These are phyloP conservation scores for Sycobia sp. DNA, from an alignment of 1,140 invertebrate species.

Conservation along the genomic window DNA sequence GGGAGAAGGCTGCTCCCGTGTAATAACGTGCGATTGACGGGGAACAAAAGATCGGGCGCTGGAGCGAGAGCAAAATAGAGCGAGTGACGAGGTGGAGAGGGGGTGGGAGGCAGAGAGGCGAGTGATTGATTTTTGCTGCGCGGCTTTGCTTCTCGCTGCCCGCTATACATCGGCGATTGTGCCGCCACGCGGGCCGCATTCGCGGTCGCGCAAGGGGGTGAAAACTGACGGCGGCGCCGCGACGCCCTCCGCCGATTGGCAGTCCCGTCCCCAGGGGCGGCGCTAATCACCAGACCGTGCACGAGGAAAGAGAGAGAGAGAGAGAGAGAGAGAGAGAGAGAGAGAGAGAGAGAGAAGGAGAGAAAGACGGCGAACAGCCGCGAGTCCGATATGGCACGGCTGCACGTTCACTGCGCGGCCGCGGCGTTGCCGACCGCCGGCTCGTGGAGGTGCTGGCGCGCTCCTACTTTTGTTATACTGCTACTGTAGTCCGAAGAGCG, in stretches of 20 bases:
- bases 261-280: slow-evolving; percentile 59
- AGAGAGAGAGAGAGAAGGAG: slow-evolving; percentile 9
- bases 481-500: too few species aligned
- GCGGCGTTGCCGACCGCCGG: not conserved
- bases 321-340: slow-evolving; percentile 32
- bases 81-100: slow-evolving; percentile 5
- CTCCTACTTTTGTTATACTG: too few species aligned
- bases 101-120: slow-evolving; percentile 37
- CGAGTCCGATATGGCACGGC: too few species aligned
- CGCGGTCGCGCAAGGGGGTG: slow-evolving; percentile 52
- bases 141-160: slow-evolving; percentile 58
- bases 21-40: slow-evolving; percentile 15
- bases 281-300: slow-evolving; percentile 61
- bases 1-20: slow-evolving; percentile 4
- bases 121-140: slow-evolving; percentile 63
- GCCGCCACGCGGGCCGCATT: slow-evolving; percentile 36
- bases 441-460: too few species aligned
- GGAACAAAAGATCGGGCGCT: slow-evolving; percentile 25
- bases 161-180: slow-evolving; percentile 60
- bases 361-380: not conserved
- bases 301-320: slow-evolving; percentile 7
- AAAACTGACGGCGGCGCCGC: slow-evolving; percentile 58
- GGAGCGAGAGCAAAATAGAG: slow-evolving; percentile 9
- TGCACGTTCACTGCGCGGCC: too few species aligned
- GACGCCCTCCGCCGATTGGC: slow-evolving; percentile 60